Base-by-base conservation (phyloP, 2,888 invertebrate genomes). In the Glaucopsyche alexis region DNA sequence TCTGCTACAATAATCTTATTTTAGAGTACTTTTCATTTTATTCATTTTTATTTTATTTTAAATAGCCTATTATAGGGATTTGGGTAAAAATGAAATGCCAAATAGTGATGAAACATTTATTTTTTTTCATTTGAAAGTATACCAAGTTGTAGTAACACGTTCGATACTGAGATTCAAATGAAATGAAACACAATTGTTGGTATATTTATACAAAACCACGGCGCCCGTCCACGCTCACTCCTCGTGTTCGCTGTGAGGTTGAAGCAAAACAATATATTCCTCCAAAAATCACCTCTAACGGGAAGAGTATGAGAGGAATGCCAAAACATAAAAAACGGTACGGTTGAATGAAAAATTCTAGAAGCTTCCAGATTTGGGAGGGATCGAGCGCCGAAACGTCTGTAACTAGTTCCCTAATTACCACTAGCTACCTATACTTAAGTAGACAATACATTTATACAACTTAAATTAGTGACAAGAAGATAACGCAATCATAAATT, bases 391-490 rank as follows among this genome's bases (percentile, higher is more conserved):
- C 60, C 60, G 60, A 60, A 60, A 7, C 29, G 29, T 29, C 29
- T 29, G 29, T 7, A 6, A 7, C 60, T 60, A 60, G 90, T 84
- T 88, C 29, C 29, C 86, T 86, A 85, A 88, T 90, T 90, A 90
- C 85, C 87, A 85, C 90, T 91, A 91, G 88, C 91, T 91, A 91
- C 84, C 91, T 91, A 91, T 87, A 87, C 85, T 90, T 91, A 91
- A 87, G 82, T 86, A 88, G 90, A 91, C 90, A 87, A 85, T 89
- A 88, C 86, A 90, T 91, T 91, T 92, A 89, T 91, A 92, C 91
- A 92, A 90, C 92, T 92, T 92, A 93, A 90, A 88, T 87, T 93
- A 93, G 90, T 93, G 92, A 93, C 92, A 90, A 93, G 92, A 92
- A 89, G 87, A 87, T 87, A 90, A 90, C 87, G 82, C 87, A 90